phyloP scores from a whole-genome alignment of 2,888 invertebrate genomes.

The Cephus pygmeus region DNA sequence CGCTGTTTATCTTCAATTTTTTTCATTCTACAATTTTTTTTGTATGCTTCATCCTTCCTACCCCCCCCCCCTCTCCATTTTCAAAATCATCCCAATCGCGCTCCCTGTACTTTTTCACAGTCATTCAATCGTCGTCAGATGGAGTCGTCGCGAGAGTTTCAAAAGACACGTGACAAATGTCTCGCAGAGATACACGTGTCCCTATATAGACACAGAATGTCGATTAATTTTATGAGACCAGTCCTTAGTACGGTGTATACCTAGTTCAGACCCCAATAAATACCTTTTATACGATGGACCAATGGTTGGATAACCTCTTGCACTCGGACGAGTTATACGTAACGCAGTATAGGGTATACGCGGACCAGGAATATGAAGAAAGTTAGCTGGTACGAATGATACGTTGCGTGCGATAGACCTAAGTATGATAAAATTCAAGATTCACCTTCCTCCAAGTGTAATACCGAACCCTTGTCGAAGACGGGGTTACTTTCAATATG shows the following conservation, averaged over 20 bases:
- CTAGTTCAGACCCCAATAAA: not conserved
- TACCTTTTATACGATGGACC: not conserved
- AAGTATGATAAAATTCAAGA: not conserved
- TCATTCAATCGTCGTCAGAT: not conserved
- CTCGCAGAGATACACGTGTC: not conserved
- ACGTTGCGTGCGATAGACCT: not conserved
- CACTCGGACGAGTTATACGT: not conserved
- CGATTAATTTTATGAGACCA: not conserved
- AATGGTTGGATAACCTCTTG: not conserved
- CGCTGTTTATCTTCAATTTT: not conserved
- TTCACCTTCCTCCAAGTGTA: not conserved
- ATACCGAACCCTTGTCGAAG: not conserved
- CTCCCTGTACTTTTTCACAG: not conserved
- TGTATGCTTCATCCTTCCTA: not conserved
- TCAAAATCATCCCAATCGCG: not conserved
- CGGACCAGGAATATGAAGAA: not conserved
- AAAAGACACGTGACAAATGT: not conserved
- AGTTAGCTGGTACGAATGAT: not conserved
- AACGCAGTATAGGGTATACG: not conserved
- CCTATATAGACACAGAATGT: not conserved
- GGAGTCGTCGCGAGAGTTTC: not conserved
- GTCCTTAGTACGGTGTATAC: not conserved
- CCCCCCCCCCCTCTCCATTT: not conserved
- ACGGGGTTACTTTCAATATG: not conserved
- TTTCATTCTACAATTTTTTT: not conserved